These are phyloP conservation scores for Rhinogobio ventralis DNA, from an alignment of 2,797 vertebrate species.

Conservation along the genomic window DNA sequence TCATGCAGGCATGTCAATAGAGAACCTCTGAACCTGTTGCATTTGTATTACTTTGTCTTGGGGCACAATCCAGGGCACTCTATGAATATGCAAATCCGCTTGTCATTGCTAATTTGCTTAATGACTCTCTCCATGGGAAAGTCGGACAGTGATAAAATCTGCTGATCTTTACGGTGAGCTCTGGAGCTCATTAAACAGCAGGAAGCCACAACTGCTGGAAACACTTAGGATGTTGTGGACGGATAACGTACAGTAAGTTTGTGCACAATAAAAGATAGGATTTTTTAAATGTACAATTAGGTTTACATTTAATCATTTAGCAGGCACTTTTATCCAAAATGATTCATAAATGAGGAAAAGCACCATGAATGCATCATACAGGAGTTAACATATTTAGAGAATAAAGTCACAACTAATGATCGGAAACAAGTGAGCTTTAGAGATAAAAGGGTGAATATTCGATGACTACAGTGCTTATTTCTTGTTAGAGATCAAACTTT, in stretches of 20 bases:
- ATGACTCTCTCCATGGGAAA: slow-evolving; percentile 59
- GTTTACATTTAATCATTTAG: not conserved
- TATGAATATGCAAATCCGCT: slow-evolving; percentile 67
- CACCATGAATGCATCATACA: not conserved
- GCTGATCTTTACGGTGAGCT: slow-evolving; percentile 59
- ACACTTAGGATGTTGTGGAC: not conserved
- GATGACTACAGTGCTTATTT: not conserved
- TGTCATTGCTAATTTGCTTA: slow-evolving; percentile 52
- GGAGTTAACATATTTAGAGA: not conserved
- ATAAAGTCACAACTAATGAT: not conserved
- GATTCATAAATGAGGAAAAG: not conserved
- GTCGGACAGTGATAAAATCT: slow-evolving; percentile 54
- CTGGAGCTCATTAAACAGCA: slow-evolving; percentile 52
- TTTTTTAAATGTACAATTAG: not conserved
- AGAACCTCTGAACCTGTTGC: slow-evolving; percentile 65
- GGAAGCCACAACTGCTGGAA: slow-evolving; percentile 17
- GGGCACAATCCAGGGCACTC: slow-evolving; percentile 50
- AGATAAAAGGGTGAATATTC: not conserved
- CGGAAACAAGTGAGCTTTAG: not conserved
- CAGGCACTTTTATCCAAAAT: not conserved
- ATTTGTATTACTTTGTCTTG: slow-evolving; percentile 60
- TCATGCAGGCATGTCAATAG: not conserved
- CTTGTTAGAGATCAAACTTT: not conserved
- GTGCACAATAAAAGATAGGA: not conserved
- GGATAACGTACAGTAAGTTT: not conserved